Conservation (phyloP, 2,113 vertebrate genomes). For the Hymenochirus boettgeri region DNA sequence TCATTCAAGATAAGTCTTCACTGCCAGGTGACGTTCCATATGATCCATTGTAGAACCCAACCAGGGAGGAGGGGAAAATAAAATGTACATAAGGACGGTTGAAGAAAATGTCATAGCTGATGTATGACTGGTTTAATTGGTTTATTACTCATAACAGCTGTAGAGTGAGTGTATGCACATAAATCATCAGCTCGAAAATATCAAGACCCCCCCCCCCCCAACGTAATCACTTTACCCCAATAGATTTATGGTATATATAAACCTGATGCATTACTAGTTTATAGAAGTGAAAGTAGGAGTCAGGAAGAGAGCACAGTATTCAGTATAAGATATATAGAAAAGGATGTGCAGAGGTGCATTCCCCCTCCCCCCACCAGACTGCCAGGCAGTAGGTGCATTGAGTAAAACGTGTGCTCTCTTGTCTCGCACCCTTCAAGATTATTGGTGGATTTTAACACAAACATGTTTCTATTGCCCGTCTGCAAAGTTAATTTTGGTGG, state of each 20-base stretch:
- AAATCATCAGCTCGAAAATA: not conserved
- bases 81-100: not conserved
- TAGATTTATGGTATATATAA: not conserved
- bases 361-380: no score
- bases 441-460: no score
- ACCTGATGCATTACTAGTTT: not conserved
- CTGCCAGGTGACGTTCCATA: not conserved
- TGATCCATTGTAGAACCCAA: not conserved
- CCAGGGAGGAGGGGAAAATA: not conserved
- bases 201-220: no score
- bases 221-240: not conserved
- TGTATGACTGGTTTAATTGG: conserved; percentile 1
- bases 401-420: no score
- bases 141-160: not conserved
- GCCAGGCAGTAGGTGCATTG: no score
- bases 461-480: no score
- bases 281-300: no score
- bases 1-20: not conserved
- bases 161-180: not conserved
- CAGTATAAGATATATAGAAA: no score
- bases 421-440: no score
- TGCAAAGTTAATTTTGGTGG: no score
- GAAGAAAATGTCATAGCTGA: conserved; percentile 1
- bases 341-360: no score
- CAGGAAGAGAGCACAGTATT: no score